Evolutionary conservation across 2,113 vertebrate species (phyloP).

Genomic region (Panthera uncia): DNA sequence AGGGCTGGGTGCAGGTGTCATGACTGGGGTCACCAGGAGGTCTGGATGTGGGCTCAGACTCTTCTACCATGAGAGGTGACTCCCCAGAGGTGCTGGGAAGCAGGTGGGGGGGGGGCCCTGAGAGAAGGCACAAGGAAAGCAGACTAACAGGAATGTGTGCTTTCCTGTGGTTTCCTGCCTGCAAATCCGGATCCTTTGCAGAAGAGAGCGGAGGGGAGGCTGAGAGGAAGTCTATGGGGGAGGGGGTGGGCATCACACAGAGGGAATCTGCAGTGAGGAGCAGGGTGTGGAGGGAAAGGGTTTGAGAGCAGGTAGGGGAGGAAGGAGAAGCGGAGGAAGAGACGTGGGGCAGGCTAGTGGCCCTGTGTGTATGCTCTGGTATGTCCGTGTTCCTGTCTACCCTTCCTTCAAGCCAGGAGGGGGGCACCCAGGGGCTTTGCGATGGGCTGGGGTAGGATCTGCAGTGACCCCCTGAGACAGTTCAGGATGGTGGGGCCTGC

Average conservation of each 20-base stretch:
- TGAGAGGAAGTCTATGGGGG: background rate
- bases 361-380: background rate
- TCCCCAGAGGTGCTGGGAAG: constrained; percentile 9
- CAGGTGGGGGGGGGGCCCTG: background rate
- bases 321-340: background rate
- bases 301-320: background rate
- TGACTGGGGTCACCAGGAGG: background rate
- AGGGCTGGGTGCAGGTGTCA: background rate
- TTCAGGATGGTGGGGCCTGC: background rate
- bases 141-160: background rate
- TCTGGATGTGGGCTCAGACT: background rate
- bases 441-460: background rate
- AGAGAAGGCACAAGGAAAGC: background rate
- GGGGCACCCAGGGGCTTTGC: background rate
- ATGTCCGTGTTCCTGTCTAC: background rate
- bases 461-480: background rate
- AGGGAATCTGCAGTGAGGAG: background rate
- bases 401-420: background rate
- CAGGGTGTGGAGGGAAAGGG: background rate
- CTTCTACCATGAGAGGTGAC: background rate
- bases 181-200: background rate
- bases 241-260: background rate
- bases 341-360: background rate
- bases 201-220: background rate
- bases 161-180: constrained; percentile 34